A percentile compares a stretch with the other conserved stretches of the same genome.
Conservation (phyloP, 2,797 vertebrate species). For the Melanogrammus aeglefinus region DNA sequence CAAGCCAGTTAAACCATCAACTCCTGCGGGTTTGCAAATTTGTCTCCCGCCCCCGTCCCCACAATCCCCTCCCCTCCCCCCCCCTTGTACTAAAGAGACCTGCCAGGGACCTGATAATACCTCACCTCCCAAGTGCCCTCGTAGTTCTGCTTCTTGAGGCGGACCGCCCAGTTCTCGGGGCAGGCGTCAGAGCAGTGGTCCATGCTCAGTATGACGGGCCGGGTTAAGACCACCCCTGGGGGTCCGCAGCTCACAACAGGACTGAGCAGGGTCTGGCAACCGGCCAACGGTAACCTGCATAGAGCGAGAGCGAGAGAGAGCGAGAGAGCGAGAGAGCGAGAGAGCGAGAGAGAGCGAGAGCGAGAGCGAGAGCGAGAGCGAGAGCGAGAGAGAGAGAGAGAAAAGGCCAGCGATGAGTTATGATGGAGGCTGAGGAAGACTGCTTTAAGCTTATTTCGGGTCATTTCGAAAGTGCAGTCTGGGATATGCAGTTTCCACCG, state of each 20-base stretch:
- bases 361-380: not conserved
- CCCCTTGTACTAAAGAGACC: not conserved
- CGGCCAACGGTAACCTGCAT: slow-evolving; percentile 89
- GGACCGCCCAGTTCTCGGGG: slow-evolving; percentile 94
- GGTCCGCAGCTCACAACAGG: slow-evolving; percentile 97
- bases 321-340: not conserved
- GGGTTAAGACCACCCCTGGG: slow-evolving; percentile 91
- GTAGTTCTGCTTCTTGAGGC: slow-evolving; percentile 94
- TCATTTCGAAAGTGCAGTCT: no score
- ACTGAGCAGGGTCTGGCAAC: slow-evolving; percentile 95
- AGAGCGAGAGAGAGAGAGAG: no score
- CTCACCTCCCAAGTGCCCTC: slow-evolving; percentile 97
- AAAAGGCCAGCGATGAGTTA: not conserved
- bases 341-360: slow-evolving; percentile 13
- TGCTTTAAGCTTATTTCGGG: no score
- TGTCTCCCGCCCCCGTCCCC: slow-evolving; percentile 27
- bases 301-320: not conserved
- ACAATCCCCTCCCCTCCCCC: no score
- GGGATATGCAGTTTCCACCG: no score
- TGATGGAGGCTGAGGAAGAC: not conserved
- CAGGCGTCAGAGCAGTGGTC: slow-evolving; percentile 95
- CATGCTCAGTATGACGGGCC: slow-evolving; percentile 94
- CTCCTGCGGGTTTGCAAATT: slow-evolving; percentile 41
- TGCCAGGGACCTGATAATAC: not conserved
- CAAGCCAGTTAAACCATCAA: slow-evolving; percentile 42